phyloP scores from a whole-genome alignment of 2,888 invertebrate species.

The Iselma pallidipennis region DNA sequence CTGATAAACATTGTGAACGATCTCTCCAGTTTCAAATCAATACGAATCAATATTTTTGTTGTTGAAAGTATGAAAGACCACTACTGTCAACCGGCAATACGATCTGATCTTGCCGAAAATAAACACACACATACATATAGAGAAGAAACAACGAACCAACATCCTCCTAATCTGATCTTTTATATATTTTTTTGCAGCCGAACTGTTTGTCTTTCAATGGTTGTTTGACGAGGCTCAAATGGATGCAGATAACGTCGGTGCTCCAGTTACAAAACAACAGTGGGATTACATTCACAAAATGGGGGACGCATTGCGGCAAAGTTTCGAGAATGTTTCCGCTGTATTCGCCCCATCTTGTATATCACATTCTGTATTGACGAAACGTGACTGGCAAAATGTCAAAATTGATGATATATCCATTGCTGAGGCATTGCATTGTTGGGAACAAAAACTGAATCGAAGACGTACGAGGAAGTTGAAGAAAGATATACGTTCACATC shows the following conservation, averaged over 20 bases:
- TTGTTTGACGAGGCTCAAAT: slow-evolving; percentile 94
- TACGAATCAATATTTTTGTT: not conserved
- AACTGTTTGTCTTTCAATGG: slow-evolving; percentile 93
- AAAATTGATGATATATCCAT: slow-evolving; percentile 79
- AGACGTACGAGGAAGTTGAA: slow-evolving; percentile 41
- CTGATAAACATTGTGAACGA: not conserved
- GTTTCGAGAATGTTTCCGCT: slow-evolving; percentile 82
- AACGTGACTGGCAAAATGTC: slow-evolving; percentile 84
- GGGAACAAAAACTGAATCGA: slow-evolving; percentile 69
- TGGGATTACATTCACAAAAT: slow-evolving; percentile 94
- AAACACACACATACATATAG: not conserved
- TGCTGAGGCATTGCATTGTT: slow-evolving; percentile 84
- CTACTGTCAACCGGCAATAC: not conserved
- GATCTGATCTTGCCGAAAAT: not conserved
- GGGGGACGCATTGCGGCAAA: slow-evolving; percentile 80
- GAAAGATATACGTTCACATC: slow-evolving; percentile 25
- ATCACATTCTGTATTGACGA: slow-evolving; percentile 86
- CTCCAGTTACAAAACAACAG: slow-evolving; percentile 85
- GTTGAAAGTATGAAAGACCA: not conserved
- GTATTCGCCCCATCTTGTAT: slow-evolving; percentile 94
- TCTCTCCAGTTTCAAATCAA: not conserved
- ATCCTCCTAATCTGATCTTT: not conserved
- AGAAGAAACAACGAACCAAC: not conserved
- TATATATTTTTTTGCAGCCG: slow-evolving; percentile 64
- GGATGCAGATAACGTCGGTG: slow-evolving; percentile 88